phyloP scores from a whole-genome alignment of 2,113 vertebrate genomes.

The Symphodus melops region DNA sequence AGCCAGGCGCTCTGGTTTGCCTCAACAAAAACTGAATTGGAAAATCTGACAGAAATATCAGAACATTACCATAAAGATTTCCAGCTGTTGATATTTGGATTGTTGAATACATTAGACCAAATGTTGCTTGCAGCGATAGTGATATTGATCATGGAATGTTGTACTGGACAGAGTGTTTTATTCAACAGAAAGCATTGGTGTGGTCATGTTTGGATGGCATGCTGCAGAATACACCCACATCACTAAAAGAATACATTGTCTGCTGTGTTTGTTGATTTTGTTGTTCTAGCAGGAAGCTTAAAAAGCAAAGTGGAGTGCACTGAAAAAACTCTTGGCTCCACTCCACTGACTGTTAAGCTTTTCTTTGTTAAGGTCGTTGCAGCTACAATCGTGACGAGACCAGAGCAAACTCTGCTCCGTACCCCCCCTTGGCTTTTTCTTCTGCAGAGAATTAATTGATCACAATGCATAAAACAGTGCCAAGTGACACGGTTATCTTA shows the following conservation, averaged over 20 bases:
- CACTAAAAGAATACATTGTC: constrained; percentile 44
- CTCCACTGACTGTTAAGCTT: constrained; percentile 51
- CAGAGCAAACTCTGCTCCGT: constrained; percentile 19
- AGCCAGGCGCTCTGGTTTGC: constrained; percentile 29
- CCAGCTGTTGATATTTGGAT: constrained; percentile 27
- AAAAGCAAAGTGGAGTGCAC: constrained; percentile 36
- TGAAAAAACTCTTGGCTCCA: constrained; percentile 50
- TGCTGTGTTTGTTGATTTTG: constrained; percentile 53
- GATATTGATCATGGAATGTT: neutral
- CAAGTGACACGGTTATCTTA: constrained; percentile 41
- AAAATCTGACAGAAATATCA: constrained; percentile 14
- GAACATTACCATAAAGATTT: neutral
- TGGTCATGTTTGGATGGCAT: constrained; percentile 46
- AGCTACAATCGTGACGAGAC: constrained; percentile 17
- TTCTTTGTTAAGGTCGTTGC: constrained; percentile 49
- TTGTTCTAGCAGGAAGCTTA: constrained; percentile 57
- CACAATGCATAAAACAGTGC: constrained; percentile 48
- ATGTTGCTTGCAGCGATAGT: constrained; percentile 61
- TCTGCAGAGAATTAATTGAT: constrained; percentile 52
- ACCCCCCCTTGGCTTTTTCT: constrained; percentile 38
- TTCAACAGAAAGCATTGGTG: neutral
- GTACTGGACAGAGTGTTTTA: neutral
- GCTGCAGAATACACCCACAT: constrained; percentile 48
- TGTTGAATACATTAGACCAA: constrained; percentile 22
- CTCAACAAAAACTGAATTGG: constrained; percentile 18